Percentiles rank a stretch among this genome's conserved stretches.
Evolutionary conservation across 2,797 vertebrate genomes (phyloP).

Genomic region (Peromyscus nudipes): DNA sequence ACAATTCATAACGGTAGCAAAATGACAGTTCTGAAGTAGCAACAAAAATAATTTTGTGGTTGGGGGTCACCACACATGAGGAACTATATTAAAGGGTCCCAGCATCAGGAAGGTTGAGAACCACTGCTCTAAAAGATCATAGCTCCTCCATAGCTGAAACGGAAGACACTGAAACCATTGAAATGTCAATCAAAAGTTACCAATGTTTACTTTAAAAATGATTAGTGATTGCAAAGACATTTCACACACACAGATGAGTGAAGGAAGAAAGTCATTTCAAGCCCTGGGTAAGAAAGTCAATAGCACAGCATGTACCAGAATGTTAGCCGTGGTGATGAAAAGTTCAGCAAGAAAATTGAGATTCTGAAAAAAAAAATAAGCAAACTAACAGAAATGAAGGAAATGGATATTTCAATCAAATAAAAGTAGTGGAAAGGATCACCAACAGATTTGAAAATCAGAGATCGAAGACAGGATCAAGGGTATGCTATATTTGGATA

Average conservation of each 20-base stretch:
- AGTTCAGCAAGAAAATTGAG: not conserved
- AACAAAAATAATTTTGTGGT: not conserved
- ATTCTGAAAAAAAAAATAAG: not conserved
- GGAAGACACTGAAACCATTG: not conserved
- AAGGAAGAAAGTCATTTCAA: not conserved
- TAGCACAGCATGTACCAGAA: not conserved
- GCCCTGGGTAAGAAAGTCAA: not conserved
- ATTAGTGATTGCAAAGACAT: not conserved
- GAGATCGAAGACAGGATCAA: not conserved
- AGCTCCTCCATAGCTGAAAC: not conserved
- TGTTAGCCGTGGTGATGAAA: not conserved
- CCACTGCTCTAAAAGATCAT: not conserved
- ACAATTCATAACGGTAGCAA: not conserved
- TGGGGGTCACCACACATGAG: not conserved
- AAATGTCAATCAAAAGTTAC: not conserved
- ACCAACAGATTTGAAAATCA: not conserved
- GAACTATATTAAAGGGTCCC: not conserved
- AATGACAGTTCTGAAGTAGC: not conserved
- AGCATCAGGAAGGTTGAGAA: not conserved
- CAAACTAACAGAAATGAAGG: not conserved
- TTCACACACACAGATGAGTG: not conserved
- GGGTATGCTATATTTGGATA: not conserved
- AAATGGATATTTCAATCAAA: not conserved
- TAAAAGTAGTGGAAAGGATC: not conserved
- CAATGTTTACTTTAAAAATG: not conserved